Evolutionary conservation across 1,140 invertebrate species (phyloP).

Genomic region (Vanessa atalanta): DNA sequence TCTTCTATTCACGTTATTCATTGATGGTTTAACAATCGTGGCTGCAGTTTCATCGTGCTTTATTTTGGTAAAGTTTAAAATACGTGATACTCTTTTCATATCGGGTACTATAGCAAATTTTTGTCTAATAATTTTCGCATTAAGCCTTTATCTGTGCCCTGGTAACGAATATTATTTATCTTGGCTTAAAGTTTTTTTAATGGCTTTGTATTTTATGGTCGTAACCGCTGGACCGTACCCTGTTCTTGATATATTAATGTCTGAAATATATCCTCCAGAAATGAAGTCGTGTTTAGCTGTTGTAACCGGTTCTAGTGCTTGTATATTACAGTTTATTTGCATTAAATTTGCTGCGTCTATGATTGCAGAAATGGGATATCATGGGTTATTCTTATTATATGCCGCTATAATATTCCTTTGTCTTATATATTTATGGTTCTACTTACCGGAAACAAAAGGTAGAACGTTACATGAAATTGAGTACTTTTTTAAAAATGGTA

Average conservation of each 20-base stretch:
- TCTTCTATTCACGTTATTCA: constrained; percentile 28
- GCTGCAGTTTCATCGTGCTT: constrained; percentile 29
- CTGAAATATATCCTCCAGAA: constrained; percentile 27
- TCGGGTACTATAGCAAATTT: constrained; percentile 33
- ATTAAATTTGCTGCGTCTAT: constrained; percentile 20
- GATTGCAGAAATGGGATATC: constrained; percentile 32
- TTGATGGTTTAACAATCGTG: constrained; percentile 28
- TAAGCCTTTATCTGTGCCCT: constrained; percentile 21
- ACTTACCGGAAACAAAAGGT: constrained; percentile 40
- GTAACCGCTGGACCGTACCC: constrained; percentile 24
- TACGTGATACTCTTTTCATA: constrained; percentile 30
- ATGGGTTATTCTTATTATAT: constrained; percentile 38
- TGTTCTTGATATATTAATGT: constrained; percentile 30
- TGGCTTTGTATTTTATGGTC: constrained; percentile 33
- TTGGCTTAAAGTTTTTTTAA: constrained; percentile 33
- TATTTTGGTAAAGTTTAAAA: constrained; percentile 37
- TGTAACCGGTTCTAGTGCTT: neutral
- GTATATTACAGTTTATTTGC: constrained; percentile 25
- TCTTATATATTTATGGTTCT: constrained; percentile 38
- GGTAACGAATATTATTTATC: constrained; percentile 9
- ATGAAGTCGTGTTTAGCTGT: constrained; percentile 31
- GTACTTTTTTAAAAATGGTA: constrained; percentile 37
- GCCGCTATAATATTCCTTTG: constrained; percentile 33
- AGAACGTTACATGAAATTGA: constrained; percentile 41
- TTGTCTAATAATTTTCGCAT: constrained; percentile 20